Evolutionary conservation across 2,113 vertebrate genomes (phyloP), one percentile per base, ranked within the genome.

Genomic region (Seriola aureovittata): DNA sequence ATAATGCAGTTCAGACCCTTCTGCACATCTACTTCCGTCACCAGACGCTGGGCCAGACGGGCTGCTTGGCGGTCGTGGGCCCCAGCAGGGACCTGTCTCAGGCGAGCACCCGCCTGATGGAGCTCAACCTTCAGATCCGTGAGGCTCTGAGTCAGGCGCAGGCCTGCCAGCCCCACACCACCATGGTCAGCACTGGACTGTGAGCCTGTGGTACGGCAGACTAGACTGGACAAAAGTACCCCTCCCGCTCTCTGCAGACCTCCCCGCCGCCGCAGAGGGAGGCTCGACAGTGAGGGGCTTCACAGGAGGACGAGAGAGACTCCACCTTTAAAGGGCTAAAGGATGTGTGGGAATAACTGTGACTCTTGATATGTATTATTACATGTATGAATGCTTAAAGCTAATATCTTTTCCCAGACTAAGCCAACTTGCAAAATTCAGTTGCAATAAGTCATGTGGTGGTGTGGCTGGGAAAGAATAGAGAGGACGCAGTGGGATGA

Each of bases 11-110:
- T 81, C 97, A 97, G 90, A 99, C 98, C 0, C 87, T 99, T 65
- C 91, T 99, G 91, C 97, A 98, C 91, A 99, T 99, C 80, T 98
- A 97, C 93, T 99, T 99, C 94, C 97, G 98, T 36, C 98, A 99
- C 92, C 97, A 99, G 95, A 98, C 97, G 0, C 94, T 99, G 87
- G 98, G 98, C 77, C 98, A 98, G 77, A 98, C 97, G 0, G 98
- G 98, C 57, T 98, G 97, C 93, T 90, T 99, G 34, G 98, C 98
- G 0, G 95, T 99, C 19, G 95, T 99, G 32, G 97, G 97, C 67
- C 97, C 96, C 66, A 97, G 97, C 93, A 95, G 97, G 82, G 97
- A 99, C 78, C 96, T 97, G 95, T 97, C 97, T 14, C 97, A 97
- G 94, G 98, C 97, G 70, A 97, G 94, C 94, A 93, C 94, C 63